Base-by-base conservation (phyloP, 2,888 invertebrate genomes). In the Cecidostiba fungosa region DNA sequence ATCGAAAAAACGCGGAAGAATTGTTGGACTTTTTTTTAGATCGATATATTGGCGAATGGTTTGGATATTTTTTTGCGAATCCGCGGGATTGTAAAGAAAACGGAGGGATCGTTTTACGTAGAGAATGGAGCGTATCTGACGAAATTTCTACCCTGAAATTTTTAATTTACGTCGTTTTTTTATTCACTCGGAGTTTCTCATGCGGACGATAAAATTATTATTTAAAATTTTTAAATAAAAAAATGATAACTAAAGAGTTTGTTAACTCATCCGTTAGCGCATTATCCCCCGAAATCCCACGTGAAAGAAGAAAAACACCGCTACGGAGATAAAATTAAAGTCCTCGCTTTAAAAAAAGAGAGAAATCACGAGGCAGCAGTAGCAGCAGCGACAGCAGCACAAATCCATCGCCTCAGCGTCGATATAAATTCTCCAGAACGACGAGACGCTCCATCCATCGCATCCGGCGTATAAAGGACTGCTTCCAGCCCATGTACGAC, bases 1-100 rank as follows among this genome's bases (percentile, higher is more conserved):
- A 29, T 23, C 2, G 59, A 83, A 78, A 62, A 80, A 86, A 83
- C 76, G 23, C 82, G 73, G 74, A 79, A 85, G 80, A 80, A 85
- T 82, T 23, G 86, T 23, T 14, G 26, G 66, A 66, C 3, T 29
- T 26, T 66, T 62, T 66, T 66, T 26, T 66, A 12, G 66, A 66
- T 26, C 12, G 26, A 29, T 26, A 29, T 26, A 66, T 26, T 12
- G 66, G n/a, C 10, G 26, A 66, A 29, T 66, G 59, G n/a, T 23
- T n/a, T 5, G 66, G 16, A 66, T 66, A n/a, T n/a, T n/a, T 26
- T 26, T 66, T 66, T 59, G 54, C 54, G 54, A 59, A n/a, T n/a
- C 4, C 19, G 50, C 50, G 50, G 50, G 50, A 19, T 50, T 19
- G 19, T 19, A 19, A 19, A 16, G 54, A 59, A 43, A 43, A 43